Evolutionary conservation across 2,113 vertebrate genomes (phyloP).

Genomic region (Empidonax alnorum): DNA sequence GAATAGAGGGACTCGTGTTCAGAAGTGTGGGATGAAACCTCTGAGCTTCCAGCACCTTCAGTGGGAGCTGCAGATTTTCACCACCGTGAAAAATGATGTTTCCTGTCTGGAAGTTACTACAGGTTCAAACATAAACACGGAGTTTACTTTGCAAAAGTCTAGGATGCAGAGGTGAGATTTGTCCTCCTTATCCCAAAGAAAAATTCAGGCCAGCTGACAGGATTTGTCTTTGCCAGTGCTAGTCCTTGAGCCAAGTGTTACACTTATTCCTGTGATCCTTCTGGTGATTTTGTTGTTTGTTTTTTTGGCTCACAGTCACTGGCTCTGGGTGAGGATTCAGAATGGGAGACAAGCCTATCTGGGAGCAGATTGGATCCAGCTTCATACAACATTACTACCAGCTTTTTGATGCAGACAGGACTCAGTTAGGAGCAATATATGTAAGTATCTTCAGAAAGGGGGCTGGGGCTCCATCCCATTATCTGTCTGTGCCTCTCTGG

Average conservation of each 20-base stretch:
- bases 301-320: constrained; percentile 74
- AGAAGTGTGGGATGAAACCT: not conserved
- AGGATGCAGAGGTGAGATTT: not conserved
- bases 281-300: not conserved
- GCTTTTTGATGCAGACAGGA: constrained; percentile 94
- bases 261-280: not conserved
- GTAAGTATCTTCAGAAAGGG: constrained; percentile 81
- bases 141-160: not conserved
- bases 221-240: not conserved
- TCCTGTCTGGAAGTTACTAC: not conserved
- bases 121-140: accelerated
- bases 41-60: not conserved
- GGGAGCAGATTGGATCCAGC: constrained; percentile 99
- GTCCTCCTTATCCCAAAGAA: not conserved
- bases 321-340: constrained; percentile 85
- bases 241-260: not conserved
- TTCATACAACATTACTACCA: constrained; percentile 98
- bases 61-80: not conserved
- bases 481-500: not conserved
- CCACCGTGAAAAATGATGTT: not conserved
- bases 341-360: constrained; percentile 97
- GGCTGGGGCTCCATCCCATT: accelerated
- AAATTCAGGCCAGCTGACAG: not conserved
- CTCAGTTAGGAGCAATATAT: constrained; percentile 94
- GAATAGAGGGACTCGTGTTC: not conserved